phyloP scores from a whole-genome alignment of 2,113 vertebrate species.

The Lonchura striata region DNA sequence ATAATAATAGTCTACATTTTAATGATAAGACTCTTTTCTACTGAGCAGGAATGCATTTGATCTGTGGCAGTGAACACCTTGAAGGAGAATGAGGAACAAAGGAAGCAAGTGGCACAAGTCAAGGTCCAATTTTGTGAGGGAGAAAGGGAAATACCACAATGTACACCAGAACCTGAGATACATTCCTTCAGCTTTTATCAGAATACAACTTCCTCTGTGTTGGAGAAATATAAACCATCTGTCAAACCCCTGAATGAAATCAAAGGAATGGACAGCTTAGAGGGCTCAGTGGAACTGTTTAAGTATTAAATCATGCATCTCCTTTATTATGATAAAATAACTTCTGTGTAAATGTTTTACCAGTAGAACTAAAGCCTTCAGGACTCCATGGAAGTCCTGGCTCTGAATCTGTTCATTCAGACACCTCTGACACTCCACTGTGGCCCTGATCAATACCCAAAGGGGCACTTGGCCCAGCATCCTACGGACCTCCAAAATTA shows the following conservation, averaged over 20 bases:
- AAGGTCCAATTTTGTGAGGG: background rate
- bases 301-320: conserved; percentile 45
- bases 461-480: background rate
- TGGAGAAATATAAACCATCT: conserved; percentile 54
- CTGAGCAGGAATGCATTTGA: background rate
- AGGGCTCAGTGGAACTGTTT: conserved; percentile 31
- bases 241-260: conserved; percentile 47
- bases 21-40: background rate
- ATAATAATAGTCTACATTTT: conserved; percentile 21
- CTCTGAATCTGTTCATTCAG: background rate
- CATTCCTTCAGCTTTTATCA: conserved; percentile 45
- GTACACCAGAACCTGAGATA: conserved; percentile 24
- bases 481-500: background rate
- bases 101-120: background rate
- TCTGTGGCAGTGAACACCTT: background rate
- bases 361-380: background rate
- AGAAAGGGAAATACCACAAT: conserved; percentile 24
- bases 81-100: conserved; percentile 2
- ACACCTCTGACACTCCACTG: background rate
- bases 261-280: conserved; percentile 31
- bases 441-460: background rate
- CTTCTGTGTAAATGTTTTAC: conserved; percentile 19
- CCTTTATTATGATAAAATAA: conserved; percentile 54
- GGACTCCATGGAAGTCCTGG: background rate
- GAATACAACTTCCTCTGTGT: conserved; percentile 7